Conservation (phyloP, 2,797 vertebrate species). For the Chaenodraco wilsoni region DNA sequence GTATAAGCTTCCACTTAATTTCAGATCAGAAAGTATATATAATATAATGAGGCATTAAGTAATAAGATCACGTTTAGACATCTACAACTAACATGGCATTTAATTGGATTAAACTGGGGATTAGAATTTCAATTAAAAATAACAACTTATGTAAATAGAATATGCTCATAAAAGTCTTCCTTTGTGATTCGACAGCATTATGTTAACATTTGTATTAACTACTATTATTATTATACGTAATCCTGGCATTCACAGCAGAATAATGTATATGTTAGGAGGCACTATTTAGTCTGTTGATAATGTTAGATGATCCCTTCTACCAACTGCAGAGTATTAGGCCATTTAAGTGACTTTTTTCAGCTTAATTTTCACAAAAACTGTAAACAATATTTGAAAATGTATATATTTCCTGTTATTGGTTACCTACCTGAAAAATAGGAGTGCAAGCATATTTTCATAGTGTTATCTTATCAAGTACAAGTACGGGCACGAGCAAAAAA, state of each 20-base stretch:
- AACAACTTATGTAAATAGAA: background rate
- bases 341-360: background rate
- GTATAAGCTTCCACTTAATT: conserved; percentile 24
- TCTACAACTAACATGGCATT: conserved; percentile 16
- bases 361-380: background rate
- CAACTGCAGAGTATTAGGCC: no score
- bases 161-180: background rate
- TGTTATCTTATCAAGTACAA: background rate
- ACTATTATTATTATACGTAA: no score
- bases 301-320: background rate
- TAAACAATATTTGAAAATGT: background rate
- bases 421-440: background rate
- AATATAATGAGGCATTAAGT: background rate
- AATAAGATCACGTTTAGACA: conserved; percentile 9
- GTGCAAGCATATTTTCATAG: background rate
- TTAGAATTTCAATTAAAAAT: conserved; percentile 6
- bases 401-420: background rate
- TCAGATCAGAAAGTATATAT: background rate
- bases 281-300: background rate
- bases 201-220: no score
- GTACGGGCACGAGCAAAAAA: no score
- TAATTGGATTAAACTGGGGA: background rate
- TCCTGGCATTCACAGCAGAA: no score
- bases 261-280: background rate
- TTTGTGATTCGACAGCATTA: no score